Evolutionary conservation across 2,113 vertebrate genomes (phyloP), one percentile per base, ranked within the genome.

Genomic region (Pavo muticus): DNA sequence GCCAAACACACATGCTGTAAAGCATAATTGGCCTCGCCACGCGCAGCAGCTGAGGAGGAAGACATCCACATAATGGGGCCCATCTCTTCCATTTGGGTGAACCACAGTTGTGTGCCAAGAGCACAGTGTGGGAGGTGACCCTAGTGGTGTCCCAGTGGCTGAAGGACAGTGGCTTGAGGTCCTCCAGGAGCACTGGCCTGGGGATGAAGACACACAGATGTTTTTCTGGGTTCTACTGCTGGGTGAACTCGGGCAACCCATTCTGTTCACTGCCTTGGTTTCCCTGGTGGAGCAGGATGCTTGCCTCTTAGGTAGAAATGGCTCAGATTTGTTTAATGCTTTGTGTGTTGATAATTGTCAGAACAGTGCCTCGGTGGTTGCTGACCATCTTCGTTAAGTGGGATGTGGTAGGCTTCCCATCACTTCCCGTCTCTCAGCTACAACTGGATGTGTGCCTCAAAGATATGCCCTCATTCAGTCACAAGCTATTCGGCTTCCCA

Each of bases 41-140:
- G 15, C 10, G 0, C 18, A 74, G 88, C 76, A 60, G 39, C 83
- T 68, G 37, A 37, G 44, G 56, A 61, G 15, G 13, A 25, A 29
- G 37, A 44, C 29, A 39, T 64, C 50, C 64, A 5, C 0, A 0
- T 42, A 39, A 8, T 0, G 63, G 32, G 24, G 13, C 42, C 14
- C 48, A 69, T 21, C 5, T 37, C 18, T 32, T n/a, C 20, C 14
- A 8, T 20, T 50, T 56, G 57, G 48, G 29, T 54, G 45, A 70
- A 8, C 17, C 16, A 2, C 3, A 40, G 64, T 69, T 27, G 3
- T 68, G 52, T 16, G 7, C 42, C 2, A 7, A 69, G 14, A 69
- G 35, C 27, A 5, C 2, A 3, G 20, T 10, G 48, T 47, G 40
- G 20, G 11, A 50, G 18, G 25, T 57, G 71, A 61, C n/a, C 35